These are phyloP conservation scores for Apteryx mantelli DNA, from an alignment of 2,113 vertebrate genomes.

Conservation along the genomic window DNA sequence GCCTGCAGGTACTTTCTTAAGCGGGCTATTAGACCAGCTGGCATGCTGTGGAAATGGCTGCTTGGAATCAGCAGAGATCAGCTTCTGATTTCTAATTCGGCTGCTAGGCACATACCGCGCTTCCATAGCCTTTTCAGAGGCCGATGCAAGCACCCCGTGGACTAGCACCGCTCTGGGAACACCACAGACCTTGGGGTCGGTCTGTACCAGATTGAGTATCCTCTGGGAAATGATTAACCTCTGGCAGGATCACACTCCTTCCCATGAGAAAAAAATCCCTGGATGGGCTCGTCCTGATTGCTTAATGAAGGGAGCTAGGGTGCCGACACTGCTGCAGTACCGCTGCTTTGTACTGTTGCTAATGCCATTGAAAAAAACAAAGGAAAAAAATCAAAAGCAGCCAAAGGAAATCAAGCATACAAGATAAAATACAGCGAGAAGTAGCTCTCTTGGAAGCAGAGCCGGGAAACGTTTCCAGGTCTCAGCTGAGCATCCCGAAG, in stretches of 20 bases:
- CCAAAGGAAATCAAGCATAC: not conserved
- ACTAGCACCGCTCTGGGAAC: no score
- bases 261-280: not conserved
- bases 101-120: not conserved
- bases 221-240: not conserved
- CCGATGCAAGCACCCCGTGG: not conserved
- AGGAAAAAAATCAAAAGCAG: not conserved
- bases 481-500: not conserved
- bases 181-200: not conserved
- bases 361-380: not conserved
- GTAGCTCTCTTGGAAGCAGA: not conserved
- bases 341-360: not conserved
- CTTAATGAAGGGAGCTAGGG: not conserved
- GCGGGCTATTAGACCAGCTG: slow-evolving; percentile 15
- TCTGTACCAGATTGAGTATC: not conserved
- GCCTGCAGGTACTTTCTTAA: slow-evolving; percentile 12
- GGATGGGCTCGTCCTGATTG: not conserved
- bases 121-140: not conserved
- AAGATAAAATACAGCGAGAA: not conserved
- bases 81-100: slow-evolving; percentile 6
- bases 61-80: slow-evolving; percentile 3
- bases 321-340: not conserved
- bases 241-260: not conserved
- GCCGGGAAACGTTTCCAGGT: not conserved
- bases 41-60: not conserved